These are phyloP conservation scores for Calameuta idolon DNA, from an alignment of 2,888 invertebrate species.

Conservation along the genomic window DNA sequence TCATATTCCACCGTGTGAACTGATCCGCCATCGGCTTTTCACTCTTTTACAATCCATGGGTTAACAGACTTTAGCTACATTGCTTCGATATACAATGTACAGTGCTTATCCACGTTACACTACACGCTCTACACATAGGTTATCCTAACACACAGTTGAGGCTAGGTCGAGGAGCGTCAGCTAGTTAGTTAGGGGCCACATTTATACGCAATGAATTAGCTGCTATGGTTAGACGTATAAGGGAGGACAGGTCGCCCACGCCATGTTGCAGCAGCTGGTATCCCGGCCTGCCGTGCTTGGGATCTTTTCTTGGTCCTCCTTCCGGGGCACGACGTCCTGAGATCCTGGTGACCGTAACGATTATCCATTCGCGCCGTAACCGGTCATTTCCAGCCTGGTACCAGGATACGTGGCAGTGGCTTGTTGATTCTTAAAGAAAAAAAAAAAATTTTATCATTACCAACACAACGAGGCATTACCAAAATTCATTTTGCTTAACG, in stretches of 20 bases:
- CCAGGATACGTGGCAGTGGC: neutral
- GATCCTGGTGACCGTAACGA: slow-evolving; percentile 23
- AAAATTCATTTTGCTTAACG: neutral
- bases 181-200: slow-evolving; percentile 39
- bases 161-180: slow-evolving; percentile 26
- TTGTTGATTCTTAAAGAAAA: neutral
- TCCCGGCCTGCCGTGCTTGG: neutral
- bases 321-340: slow-evolving; percentile 25
- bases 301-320: slow-evolving; percentile 7
- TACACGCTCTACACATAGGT: neutral
- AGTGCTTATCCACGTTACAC: neutral
- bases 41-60: neutral
- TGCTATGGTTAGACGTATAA: slow-evolving; percentile 35
- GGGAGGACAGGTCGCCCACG: slow-evolving; percentile 44
- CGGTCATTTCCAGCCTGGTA: slow-evolving; percentile 22
- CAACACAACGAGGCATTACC: neutral
- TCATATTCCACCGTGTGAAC: slow-evolving; percentile 2
- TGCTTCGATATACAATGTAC: neutral
- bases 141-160: neutral
- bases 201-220: slow-evolving; percentile 44
- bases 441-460: neutral
- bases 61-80: neutral
- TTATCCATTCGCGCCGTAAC: slow-evolving; percentile 46
- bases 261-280: slow-evolving; percentile 21
- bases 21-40: neutral